These are phyloP conservation scores for Sigmodon hispidus DNA, from an alignment of 2,113 vertebrate genomes.

Conservation along the genomic window DNA sequence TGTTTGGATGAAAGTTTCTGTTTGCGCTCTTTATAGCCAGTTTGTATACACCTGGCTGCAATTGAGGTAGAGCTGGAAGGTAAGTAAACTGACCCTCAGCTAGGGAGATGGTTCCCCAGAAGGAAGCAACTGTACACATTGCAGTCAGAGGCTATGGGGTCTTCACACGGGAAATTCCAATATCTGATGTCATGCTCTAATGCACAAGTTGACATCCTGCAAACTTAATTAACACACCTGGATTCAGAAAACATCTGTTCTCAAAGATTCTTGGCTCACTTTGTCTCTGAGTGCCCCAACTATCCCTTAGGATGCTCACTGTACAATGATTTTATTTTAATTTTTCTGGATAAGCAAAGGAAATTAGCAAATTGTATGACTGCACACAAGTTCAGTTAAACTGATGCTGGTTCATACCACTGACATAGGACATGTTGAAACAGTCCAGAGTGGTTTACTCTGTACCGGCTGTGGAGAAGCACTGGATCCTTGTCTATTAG, in stretches of 20 bases:
- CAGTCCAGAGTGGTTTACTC: not conserved
- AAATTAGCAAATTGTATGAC: not conserved
- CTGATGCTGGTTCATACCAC: not conserved
- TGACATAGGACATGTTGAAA: not conserved
- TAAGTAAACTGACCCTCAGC: not conserved
- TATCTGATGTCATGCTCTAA: not conserved
- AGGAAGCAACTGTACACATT: not conserved
- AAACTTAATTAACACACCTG: not conserved
- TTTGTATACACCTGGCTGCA: not conserved
- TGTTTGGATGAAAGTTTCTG: not conserved
- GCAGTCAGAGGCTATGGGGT: not conserved
- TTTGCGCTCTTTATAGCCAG: not conserved
- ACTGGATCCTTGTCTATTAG: not conserved
- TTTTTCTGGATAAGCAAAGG: not conserved
- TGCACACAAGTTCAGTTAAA: not conserved
- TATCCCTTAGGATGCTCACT: not conserved
- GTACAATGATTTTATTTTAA: not conserved
- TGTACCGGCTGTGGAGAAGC: not conserved
- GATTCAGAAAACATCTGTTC: slow-evolving; percentile 32
- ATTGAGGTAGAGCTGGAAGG: not conserved
- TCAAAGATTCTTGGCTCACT: not conserved
- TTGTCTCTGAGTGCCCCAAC: not conserved
- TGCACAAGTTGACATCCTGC: not conserved
- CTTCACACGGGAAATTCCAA: not conserved
- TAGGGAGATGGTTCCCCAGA: not conserved